Percentiles rank a stretch among this genome's conserved stretches.
Evolutionary conservation across 2,888 invertebrate species (phyloP).

Genomic region (Busseola fusca): DNA sequence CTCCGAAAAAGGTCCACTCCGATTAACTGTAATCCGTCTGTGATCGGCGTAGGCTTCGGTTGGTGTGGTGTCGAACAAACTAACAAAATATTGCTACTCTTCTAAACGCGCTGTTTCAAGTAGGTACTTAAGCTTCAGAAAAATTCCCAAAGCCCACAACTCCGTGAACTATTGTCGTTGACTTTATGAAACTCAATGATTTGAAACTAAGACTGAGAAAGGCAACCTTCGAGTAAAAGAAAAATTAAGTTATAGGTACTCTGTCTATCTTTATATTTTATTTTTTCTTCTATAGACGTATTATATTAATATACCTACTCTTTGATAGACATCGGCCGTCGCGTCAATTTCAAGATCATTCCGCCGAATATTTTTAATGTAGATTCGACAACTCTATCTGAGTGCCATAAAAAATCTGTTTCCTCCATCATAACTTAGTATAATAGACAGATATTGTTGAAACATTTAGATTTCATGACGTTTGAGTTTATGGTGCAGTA

Average conservation of each 20-base stretch:
- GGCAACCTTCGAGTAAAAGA: not conserved
- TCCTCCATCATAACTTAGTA: slow-evolving; percentile 27
- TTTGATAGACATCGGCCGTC: not conserved
- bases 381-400: slow-evolving; percentile 35
- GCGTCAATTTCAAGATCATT: slow-evolving; percentile 43
- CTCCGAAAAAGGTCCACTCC: not conserved
- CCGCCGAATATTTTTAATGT: slow-evolving; percentile 39
- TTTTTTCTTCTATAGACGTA: not conserved
- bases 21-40: slow-evolving; percentile 1
- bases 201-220: not conserved
- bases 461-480: slow-evolving; percentile 13
- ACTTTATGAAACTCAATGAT: not conserved
- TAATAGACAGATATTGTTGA: slow-evolving; percentile 28
- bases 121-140: not conserved
- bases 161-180: not conserved
- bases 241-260: not conserved
- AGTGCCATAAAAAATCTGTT: slow-evolving; percentile 29
- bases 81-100: not conserved
- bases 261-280: not conserved
- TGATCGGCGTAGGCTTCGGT: too few species aligned
- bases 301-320: too few species aligned
- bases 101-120: not conserved
- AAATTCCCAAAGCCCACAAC: not conserved
- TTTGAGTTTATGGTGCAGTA: slow-evolving; percentile 11
- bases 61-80: not conserved